Conservation (phyloP, 1,140 invertebrate species). For the Lucilia sericata region DNA sequence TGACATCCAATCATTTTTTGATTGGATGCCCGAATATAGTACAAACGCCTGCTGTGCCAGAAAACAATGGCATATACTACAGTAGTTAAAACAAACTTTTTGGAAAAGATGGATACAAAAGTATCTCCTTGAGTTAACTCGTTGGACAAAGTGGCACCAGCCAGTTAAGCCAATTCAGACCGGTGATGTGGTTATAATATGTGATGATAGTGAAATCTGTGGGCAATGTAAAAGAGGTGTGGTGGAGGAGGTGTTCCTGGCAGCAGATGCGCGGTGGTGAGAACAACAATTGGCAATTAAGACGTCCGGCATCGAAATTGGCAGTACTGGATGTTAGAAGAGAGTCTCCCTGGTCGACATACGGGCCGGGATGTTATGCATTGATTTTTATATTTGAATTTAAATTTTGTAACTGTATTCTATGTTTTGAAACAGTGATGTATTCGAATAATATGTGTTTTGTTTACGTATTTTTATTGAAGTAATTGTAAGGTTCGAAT, state of each 20-base stretch:
- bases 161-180: background rate
- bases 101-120: conserved; percentile 50
- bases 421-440: too few relatives aligned
- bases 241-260: background rate
- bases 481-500: too few relatives aligned
- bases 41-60: conserved; percentile 46
- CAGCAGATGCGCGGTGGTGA: background rate
- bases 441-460: background rate
- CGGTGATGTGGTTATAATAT: background rate
- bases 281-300: background rate
- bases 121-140: conserved; percentile 46
- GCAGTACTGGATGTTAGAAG: too few relatives aligned
- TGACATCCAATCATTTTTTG: conserved; percentile 60
- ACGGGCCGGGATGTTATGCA: too few relatives aligned
- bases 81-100: conserved; percentile 54
- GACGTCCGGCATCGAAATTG: background rate
- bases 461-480: too few relatives aligned
- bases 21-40: conserved; percentile 53
- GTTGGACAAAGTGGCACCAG: conserved; percentile 39
- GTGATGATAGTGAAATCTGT: background rate
- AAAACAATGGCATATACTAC: conserved; percentile 16
- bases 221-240: background rate
- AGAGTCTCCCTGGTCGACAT: too few relatives aligned
- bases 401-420: too few relatives aligned
- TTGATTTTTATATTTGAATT: too few relatives aligned